These are phyloP conservation scores for Umimayanthus chanpuru DNA, from an alignment of 92 coral and sea anemone species.

Conservation along the genomic window DNA sequence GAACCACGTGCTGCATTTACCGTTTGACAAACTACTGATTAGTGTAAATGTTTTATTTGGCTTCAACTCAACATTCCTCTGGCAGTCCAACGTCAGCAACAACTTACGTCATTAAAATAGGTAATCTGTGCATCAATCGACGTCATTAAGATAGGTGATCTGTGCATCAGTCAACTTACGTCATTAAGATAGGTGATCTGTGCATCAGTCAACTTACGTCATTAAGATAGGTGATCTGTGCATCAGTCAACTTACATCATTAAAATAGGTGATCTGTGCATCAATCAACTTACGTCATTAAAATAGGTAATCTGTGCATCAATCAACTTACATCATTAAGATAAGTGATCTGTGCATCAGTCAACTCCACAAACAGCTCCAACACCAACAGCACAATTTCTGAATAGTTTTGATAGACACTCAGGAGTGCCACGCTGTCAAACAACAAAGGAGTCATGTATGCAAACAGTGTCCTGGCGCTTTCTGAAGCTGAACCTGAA, in stretches of 20 bases:
- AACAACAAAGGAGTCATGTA: slow-evolving; percentile 76
- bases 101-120: slow-evolving; percentile 61
- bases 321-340: slow-evolving; percentile 61
- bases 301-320: too few relatives aligned
- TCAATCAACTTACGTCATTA: slow-evolving; percentile 67
- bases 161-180: slow-evolving; percentile 81
- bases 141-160: slow-evolving; percentile 66
- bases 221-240: slow-evolving; percentile 66
- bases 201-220: slow-evolving; percentile 54
- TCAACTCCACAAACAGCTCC: slow-evolving; percentile 83
- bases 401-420: slow-evolving; percentile 82
- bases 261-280: slow-evolving; percentile 68
- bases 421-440: slow-evolving; percentile 76
- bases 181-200: too few relatives aligned
- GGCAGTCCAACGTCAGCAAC: neutral
- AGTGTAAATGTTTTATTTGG: too few relatives aligned
- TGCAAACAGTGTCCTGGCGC: slow-evolving; percentile 61
- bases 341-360: slow-evolving; percentile 74
- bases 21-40: too few relatives aligned
- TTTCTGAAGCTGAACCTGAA: slow-evolving; percentile 64
- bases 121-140: slow-evolving; percentile 79
- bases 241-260: slow-evolving; percentile 76
- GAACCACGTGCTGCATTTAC: too few relatives aligned
- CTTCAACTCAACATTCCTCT: neutral
- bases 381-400: slow-evolving; percentile 87